Base-by-base conservation (phyloP, 1,140 invertebrate genomes). In the Heliothis subflexa region DNA sequence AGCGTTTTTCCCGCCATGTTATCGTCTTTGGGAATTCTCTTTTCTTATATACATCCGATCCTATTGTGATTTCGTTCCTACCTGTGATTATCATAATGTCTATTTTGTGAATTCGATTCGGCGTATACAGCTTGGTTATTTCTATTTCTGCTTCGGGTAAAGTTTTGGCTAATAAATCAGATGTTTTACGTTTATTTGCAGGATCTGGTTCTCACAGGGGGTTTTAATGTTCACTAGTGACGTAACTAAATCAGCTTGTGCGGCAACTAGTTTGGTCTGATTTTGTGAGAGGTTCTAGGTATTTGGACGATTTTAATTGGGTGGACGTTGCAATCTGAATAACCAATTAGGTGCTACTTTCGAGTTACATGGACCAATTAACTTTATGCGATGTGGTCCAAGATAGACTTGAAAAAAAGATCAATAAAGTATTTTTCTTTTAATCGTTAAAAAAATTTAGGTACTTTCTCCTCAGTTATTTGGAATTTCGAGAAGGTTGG, bases 1-100 rank as follows among this genome's bases (percentile, higher is more conserved):
- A 85, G 79, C 87, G 82, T 89, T 93, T 91, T 90, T 91, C 88
- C 82, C 83, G 81, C 85, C 79, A 84, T 89, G 86, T 90, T 91
- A 91, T 88, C 83, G 84, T 89, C 84, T 86, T 83, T 87, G 83
- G 83, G 88, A 89, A 88, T 91, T 87, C 85, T 76, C 84, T 78
- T 79, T 80, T 83, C 84, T 85, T 88, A 83, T 88, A 88, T 87
- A 83, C 83, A 81, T 88, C 84, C 83, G 83, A 89, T 86, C 82
- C 83, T 87, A 89, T 90, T 90, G 88, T 87, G 84, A 90, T 91
- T 86, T 84, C 83, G 72, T 82, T 87, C 79, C 50, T 85, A 87
- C 83, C 86, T 89, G 84, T 83, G 85, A 91, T 89, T 91, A 89
- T 88, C 84, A 86, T 89, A 86, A 88, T 88, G 84, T 82, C 78